Conservation (phyloP, 2,113 vertebrate species). For the Turdus rufiventris region DNA sequence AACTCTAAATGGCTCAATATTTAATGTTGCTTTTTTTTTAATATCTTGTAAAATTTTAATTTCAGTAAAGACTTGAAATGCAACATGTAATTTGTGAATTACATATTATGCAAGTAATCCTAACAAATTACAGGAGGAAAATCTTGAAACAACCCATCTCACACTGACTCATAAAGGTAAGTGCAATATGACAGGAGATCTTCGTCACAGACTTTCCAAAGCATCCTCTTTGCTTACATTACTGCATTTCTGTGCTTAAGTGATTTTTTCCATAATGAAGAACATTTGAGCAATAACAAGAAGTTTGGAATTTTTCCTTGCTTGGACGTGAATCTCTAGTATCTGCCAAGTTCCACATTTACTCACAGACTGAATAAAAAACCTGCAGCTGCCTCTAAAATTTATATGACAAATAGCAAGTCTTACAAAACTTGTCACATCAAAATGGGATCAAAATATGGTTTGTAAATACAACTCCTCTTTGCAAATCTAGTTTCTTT, state of each 20-base stretch:
- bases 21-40: background rate
- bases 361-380: background rate
- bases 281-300: conserved; percentile 6
- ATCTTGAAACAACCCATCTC: background rate
- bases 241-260: background rate
- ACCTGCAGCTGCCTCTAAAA: background rate
- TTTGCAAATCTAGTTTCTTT: background rate
- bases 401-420: background rate
- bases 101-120: background rate
- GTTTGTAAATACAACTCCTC: background rate
- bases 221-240: conserved; percentile 9
- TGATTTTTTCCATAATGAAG: conserved; percentile 14
- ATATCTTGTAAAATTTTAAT: background rate
- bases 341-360: background rate
- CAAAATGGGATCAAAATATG: background rate
- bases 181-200: background rate
- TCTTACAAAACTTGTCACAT: background rate
- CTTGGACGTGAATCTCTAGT: background rate
- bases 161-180: conserved; percentile 1
- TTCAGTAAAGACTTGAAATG: background rate
- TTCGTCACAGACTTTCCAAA: conserved; percentile 14
- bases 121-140: background rate
- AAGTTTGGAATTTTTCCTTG: background rate
- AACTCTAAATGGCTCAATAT: background rate
- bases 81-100: background rate